Conservation (phyloP, 2,797 vertebrate genomes). For the Masticophis lateralis region DNA sequence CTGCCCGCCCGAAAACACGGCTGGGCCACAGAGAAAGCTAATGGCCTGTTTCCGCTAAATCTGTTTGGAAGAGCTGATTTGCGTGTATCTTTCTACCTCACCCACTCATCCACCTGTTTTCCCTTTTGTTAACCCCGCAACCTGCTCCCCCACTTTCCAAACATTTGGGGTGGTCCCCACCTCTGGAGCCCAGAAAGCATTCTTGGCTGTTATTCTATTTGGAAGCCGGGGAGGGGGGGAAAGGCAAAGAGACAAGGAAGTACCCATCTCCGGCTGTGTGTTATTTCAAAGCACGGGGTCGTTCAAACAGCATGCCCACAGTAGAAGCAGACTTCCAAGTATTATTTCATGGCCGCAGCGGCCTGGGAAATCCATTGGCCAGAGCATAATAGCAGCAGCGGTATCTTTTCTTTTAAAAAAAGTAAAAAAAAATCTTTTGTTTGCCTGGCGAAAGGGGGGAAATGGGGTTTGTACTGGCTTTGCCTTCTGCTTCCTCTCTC, state of each 20-base stretch:
- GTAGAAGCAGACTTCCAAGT: slow-evolving; percentile 51
- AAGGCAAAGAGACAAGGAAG: not conserved
- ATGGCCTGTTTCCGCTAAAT: not conserved
- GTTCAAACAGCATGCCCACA: slow-evolving; percentile 50
- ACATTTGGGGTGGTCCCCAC: not conserved
- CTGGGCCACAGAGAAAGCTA: not conserved
- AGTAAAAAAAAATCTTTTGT: slow-evolving; percentile 5
- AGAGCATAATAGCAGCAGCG: slow-evolving; percentile 44
- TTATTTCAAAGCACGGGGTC: slow-evolving; percentile 52
- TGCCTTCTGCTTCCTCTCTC: not conserved
- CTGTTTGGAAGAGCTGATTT: not conserved
- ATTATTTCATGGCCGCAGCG: slow-evolving; percentile 29
- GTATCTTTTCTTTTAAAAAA: not conserved
- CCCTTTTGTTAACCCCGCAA: not conserved
- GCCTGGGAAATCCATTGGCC: not conserved
- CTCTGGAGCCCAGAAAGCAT: not conserved
- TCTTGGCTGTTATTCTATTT: not conserved
- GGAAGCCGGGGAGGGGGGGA: slow-evolving; percentile 10
- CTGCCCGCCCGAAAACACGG: no score
- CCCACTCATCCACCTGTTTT: not conserved
- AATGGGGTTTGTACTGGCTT: slow-evolving; percentile 43
- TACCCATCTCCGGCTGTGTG: slow-evolving; percentile 37
- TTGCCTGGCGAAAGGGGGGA: slow-evolving; percentile 26
- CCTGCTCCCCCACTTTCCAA: not conserved
- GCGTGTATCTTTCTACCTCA: not conserved